These are phyloP conservation scores for Branchinecta lindahli DNA, from an alignment of 1,140 invertebrate species.

Conservation along the genomic window DNA sequence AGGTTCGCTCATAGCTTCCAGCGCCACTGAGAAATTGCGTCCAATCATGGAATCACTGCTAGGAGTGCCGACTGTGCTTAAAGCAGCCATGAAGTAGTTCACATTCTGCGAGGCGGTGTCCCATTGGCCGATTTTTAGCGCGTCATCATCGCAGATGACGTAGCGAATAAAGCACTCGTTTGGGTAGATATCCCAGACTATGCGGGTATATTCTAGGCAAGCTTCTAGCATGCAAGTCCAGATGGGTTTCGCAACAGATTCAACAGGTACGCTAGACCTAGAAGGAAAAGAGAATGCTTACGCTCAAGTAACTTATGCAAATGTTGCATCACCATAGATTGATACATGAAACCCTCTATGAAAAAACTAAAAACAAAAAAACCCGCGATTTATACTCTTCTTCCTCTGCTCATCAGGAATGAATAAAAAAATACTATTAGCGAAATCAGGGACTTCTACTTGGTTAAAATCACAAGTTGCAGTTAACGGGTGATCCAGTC, in stretches of 20 bases:
- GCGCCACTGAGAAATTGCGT: constrained; percentile 67
- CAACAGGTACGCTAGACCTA: constrained; percentile 48
- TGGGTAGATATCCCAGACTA: constrained; percentile 91
- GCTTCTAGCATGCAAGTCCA: constrained; percentile 92
- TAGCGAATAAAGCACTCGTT: constrained; percentile 65
- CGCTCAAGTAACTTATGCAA: too few species aligned
- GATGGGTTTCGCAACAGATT: constrained; percentile 69
- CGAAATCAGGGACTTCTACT: constrained; percentile 23
- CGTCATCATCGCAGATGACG: constrained; percentile 60
- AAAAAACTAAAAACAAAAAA: too few species aligned
- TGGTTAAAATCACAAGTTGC: constrained; percentile 48
- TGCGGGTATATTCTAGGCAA: constrained; percentile 82
- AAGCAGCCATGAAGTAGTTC: constrained; percentile 35
- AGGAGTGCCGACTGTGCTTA: constrained; percentile 22
- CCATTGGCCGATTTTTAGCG: constrained; percentile 68
- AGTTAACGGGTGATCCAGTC: constrained; percentile 68
- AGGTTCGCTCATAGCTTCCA: constrained; percentile 69
- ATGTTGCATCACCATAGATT: too few species aligned
- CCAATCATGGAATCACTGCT: constrained; percentile 51
- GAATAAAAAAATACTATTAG: too few species aligned
- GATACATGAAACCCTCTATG: too few species aligned
- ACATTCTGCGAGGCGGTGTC: constrained; percentile 60
- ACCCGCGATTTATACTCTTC: too few species aligned
- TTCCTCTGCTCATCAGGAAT: too few species aligned
- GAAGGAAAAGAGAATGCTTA: constrained; percentile 41